Base-by-base conservation (phyloP, 2,797 vertebrate species). In the Semaprochilodus insignis region DNA sequence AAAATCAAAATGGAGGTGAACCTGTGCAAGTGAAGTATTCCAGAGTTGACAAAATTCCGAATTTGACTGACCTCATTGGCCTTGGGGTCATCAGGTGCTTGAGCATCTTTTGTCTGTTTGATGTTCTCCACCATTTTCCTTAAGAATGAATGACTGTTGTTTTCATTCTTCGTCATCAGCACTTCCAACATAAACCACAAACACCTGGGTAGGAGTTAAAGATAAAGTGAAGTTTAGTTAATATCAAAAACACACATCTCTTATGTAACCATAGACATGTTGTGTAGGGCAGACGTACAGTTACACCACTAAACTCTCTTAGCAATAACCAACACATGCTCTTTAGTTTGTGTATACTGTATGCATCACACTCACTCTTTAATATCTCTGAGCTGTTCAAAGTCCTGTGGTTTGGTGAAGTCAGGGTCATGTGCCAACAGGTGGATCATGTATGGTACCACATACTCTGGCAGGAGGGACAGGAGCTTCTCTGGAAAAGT, bases 121-220 rank as follows among this genome's bases (percentile, higher is more conserved):
- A 99, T 99, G 90, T 96, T 99, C 90, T 99, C 98, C 62, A 97
- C 97, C 97, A 99, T 99, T 91, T 98, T 99, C 88, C 98, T 96
- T 86, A 99, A 96, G 91, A 99, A 99, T 21, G 97, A 96, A 85
- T 99, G 98, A 90, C 98, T 99, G 91, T 99, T 99, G 90, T 99
- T 99, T 92, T 99, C 98, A 90, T 99, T 99, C 93, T 99, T 99
- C 63, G 97, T 97, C 98, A 99, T 99, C 92, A 99, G 93, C 89
- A 99, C 98, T 92, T 99, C 98, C 90, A 99, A 94, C 98, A 99
- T 99, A 91, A 99, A 99, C 98, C 98, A 99, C 78, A 99, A 95
- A 93, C 98, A 99, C 95, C 98, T 99, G 84, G 84, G 25, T 80
- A 23, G 81, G 1, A 82, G 34, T 14, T 27, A 62, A 1, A 52